A percentile compares a stretch with the other conserved stretches of the same genome.
Evolutionary conservation across 2,797 vertebrate species (phyloP).

Genomic region (Dromococcyx pavoninus): DNA sequence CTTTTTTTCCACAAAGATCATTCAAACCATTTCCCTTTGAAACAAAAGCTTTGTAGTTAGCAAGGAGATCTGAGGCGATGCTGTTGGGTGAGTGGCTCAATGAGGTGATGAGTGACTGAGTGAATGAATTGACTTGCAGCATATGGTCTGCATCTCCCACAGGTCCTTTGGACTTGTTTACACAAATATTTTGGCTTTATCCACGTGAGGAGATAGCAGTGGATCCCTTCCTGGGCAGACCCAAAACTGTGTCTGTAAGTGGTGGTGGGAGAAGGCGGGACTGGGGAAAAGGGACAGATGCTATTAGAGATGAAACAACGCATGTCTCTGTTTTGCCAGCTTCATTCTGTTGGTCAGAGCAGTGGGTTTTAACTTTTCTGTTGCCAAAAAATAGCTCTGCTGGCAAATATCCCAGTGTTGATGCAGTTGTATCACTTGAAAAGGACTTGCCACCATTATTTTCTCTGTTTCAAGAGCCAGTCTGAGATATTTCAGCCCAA

Average conservation of each 20-base stretch:
- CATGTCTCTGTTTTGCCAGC: background rate
- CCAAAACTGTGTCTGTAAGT: background rate
- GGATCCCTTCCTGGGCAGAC: background rate
- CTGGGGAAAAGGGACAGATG: background rate
- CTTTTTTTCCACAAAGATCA: background rate
- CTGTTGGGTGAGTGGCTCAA: background rate
- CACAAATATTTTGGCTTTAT: background rate
- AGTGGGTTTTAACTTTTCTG: slow-evolving; percentile 18
- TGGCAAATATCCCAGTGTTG: slow-evolving; percentile 22
- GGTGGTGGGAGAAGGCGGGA: background rate
- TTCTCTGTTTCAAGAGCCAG: background rate
- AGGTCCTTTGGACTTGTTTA: background rate
- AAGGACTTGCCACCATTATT: slow-evolving; percentile 34
- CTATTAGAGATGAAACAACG: background rate
- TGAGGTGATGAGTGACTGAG: background rate
- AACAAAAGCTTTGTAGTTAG: background rate
- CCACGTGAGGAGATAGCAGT: background rate
- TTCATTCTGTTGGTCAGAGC: background rate
- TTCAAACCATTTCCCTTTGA: background rate
- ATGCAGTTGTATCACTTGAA: slow-evolving; percentile 1
- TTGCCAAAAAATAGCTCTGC: slow-evolving; percentile 14
- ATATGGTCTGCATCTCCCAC: background rate
- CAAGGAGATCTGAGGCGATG: background rate
- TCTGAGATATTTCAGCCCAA: background rate
- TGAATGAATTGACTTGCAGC: background rate